A percentile compares a stretch with the other conserved stretches of the same genome.
Evolutionary conservation across 2,888 invertebrate genomes (phyloP).

Genomic region (Baccha elongata): DNA sequence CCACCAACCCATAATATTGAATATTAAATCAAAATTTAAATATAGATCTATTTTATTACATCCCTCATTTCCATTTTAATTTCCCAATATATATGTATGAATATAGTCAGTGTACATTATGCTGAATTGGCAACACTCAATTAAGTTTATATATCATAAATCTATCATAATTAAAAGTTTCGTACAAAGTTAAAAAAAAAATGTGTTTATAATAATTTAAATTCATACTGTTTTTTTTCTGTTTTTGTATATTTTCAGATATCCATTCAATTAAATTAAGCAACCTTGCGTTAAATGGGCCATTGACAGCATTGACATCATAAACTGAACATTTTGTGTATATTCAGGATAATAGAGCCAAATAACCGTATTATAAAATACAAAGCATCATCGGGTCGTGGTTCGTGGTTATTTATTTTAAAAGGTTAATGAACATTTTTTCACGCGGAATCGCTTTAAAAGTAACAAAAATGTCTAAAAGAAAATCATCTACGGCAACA

Average conservation of each 20-base stretch:
- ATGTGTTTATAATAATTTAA: slow-evolving; percentile 7
- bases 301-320: slow-evolving; percentile 46
- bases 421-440: slow-evolving; percentile 49
- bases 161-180: neutral
- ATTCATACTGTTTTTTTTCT: slow-evolving; percentile 17
- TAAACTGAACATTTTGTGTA: slow-evolving; percentile 4
- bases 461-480: slow-evolving; percentile 30
- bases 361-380: slow-evolving; percentile 18
- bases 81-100: too few relatives aligned
- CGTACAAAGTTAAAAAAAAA: neutral
- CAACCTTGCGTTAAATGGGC: slow-evolving; percentile 50
- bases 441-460: slow-evolving; percentile 39
- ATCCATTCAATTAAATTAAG: slow-evolving; percentile 55
- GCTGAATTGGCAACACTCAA: neutral
- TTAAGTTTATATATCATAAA: neutral
- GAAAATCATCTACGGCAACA: slow-evolving; percentile 61
- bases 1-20: too few relatives aligned
- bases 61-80: neutral
- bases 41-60: slow-evolving; percentile 8
- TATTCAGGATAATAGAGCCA: slow-evolving; percentile 13
- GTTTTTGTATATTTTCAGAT: slow-evolving; percentile 26
- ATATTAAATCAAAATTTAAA: too few relatives aligned
- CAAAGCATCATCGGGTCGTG: slow-evolving; percentile 1
- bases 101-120: neutral
- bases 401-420: neutral